A percentile compares a stretch with the other conserved stretches of the same genome.
Evolutionary conservation across 2,113 vertebrate species (phyloP).

Genomic region (Corythoichthys haematopterus): DNA sequence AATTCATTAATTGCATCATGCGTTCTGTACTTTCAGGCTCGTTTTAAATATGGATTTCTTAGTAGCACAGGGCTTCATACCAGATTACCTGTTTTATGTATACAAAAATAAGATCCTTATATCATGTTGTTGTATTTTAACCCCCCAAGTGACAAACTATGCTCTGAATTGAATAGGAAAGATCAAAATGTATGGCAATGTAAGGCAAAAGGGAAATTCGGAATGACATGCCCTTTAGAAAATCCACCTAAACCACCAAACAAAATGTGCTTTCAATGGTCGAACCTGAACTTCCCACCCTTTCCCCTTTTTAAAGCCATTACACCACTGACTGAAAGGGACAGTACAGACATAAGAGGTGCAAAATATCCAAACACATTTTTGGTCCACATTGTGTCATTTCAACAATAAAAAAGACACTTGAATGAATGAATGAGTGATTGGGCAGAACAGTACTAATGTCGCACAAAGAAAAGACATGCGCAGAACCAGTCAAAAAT

Average conservation of each 20-base stretch:
- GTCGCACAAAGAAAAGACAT: conserved; percentile 22
- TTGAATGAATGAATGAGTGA: conserved; percentile 27
- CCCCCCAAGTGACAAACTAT: conserved; percentile 7
- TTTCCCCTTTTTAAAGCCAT: conserved; percentile 8
- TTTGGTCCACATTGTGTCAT: conserved; percentile 63
- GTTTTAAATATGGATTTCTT: neutral
- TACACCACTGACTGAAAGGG: conserved; percentile 28
- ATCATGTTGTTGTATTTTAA: neutral
- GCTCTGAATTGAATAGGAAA: conserved; percentile 1
- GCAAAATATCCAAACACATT: conserved; percentile 31
- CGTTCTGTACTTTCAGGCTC: neutral
- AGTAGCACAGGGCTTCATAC: neutral
- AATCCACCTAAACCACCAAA: conserved; percentile 11
- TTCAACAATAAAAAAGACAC: conserved; percentile 32
- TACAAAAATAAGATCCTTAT: conserved; percentile 2
- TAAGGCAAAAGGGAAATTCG: conserved; percentile 21
- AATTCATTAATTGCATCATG: conserved; percentile 1
- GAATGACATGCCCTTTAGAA: conserved; percentile 18
- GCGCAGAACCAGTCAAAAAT: conserved; percentile 48
- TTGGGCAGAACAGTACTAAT: conserved; percentile 19
- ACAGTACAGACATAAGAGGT: conserved; percentile 24
- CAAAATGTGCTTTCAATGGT: conserved; percentile 35
- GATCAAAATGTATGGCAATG: conserved; percentile 6
- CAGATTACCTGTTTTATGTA: neutral
- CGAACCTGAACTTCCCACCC: conserved; percentile 3